Conservation (phyloP, 2,113 vertebrate species). For the Sphaerodactylus townsendi region DNA sequence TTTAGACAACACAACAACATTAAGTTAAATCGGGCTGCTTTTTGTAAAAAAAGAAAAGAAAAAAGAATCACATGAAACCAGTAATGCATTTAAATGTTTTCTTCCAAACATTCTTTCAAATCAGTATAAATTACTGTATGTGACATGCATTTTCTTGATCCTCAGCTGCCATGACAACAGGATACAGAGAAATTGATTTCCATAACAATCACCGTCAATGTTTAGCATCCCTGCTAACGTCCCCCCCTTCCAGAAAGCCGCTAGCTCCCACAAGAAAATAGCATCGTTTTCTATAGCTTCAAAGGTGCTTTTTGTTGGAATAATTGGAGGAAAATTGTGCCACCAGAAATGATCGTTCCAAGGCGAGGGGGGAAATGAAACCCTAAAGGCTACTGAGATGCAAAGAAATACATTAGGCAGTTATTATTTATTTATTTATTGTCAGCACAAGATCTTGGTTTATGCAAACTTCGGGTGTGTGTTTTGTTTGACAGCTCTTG, state of each 20-base stretch:
- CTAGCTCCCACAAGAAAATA: conserved; percentile 59
- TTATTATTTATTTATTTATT: background rate
- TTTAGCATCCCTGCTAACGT: conserved; percentile 60
- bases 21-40: conserved; percentile 42
- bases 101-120: conserved; percentile 62
- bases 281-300: conserved; percentile 53
- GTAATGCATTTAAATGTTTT: conserved; percentile 53
- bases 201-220: conserved; percentile 68
- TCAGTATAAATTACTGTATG: conserved; percentile 57
- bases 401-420: conserved; percentile 6
- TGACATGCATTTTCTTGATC: conserved; percentile 64
- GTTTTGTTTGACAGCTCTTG: background rate
- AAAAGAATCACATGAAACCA: no score
- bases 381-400: conserved; percentile 12
- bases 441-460: conserved; percentile 1
- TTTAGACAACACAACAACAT: conserved; percentile 28
- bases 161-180: conserved; percentile 73
- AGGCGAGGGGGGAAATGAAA: background rate
- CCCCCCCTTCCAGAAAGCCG: conserved; percentile 33
- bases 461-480: background rate
- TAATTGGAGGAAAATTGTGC: conserved; percentile 61
- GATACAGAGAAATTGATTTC: conserved; percentile 69
- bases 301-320: conserved; percentile 63
- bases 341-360: conserved; percentile 48
- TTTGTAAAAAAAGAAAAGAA: no score